phyloP scores from a whole-genome alignment of 2,888 invertebrate species.

The Aleiodes leptofemur region DNA sequence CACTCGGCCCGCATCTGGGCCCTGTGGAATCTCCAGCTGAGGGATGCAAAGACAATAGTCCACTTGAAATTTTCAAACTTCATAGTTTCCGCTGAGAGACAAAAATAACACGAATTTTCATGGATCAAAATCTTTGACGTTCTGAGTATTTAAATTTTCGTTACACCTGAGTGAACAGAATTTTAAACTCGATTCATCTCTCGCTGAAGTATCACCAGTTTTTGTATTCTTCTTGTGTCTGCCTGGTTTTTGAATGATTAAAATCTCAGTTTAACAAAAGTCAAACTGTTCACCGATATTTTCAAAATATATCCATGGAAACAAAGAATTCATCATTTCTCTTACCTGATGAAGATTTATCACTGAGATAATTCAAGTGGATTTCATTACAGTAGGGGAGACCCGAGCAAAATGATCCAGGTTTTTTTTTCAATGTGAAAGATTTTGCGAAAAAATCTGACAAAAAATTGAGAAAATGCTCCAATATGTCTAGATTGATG shows the following conservation, averaged over 20 bases:
- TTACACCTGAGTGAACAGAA: slow-evolving; percentile 23
- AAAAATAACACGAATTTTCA: slow-evolving; percentile 1
- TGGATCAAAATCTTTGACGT: background rate
- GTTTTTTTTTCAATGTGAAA: too few species aligned
- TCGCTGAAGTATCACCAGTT: background rate
- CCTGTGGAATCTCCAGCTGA: background rate
- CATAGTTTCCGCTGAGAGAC: background rate
- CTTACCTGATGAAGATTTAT: background rate
- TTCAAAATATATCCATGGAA: background rate
- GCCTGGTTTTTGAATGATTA: slow-evolving; percentile 1
- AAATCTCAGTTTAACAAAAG: slow-evolving; percentile 2
- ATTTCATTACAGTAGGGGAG: too few species aligned
- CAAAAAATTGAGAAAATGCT: too few species aligned
- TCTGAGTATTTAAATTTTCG: slow-evolving; percentile 4
- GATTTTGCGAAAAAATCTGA: too few species aligned
- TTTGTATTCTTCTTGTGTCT: background rate
- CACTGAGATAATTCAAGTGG: too few species aligned
- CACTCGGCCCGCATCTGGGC: slow-evolving; percentile 17
- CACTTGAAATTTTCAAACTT: background rate
- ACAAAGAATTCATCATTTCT: background rate
- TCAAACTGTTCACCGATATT: background rate
- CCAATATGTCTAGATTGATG: too few species aligned
- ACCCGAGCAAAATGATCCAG: too few species aligned
- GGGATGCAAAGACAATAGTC: slow-evolving; percentile 17
- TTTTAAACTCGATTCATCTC: slow-evolving; percentile 6